Evolutionary conservation across 2,888 invertebrate species (phyloP).

Genomic region (Heliconius ethilla): DNA sequence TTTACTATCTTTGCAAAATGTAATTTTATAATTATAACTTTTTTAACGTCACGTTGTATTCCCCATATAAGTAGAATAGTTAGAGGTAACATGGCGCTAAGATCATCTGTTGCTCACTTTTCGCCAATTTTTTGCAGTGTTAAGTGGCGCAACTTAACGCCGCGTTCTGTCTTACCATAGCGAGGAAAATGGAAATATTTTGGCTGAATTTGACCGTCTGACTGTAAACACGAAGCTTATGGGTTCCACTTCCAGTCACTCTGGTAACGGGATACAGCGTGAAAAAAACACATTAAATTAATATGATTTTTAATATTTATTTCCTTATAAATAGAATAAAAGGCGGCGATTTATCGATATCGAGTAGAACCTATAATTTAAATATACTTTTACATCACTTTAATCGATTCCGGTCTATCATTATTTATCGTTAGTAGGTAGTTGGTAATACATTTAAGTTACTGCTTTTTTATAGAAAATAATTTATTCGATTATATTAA

Average conservation of each 20-base stretch:
- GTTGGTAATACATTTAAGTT: conserved; percentile 1
- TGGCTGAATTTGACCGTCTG: background rate
- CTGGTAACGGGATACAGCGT: background rate
- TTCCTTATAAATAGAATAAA: background rate
- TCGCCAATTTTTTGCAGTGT: no score
- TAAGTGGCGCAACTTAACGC: background rate
- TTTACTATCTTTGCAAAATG: no score
- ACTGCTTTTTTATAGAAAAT: background rate
- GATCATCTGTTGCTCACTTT: no score
- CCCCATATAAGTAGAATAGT: no score
- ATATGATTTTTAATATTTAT: background rate
- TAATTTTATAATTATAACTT: no score
- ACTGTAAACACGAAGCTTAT: background rate
- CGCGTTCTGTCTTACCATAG: no score
- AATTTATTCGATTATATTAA: background rate
- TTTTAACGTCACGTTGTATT: no score
- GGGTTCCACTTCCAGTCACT: no score
- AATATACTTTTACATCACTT: conserved; percentile 1
- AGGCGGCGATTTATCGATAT: conserved; percentile 18
- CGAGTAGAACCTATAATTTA: conserved; percentile 1
- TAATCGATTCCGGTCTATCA: conserved; percentile 15
- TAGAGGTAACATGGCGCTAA: no score
- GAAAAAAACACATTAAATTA: background rate
- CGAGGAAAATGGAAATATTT: no score
- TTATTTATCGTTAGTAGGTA: conserved; percentile 14